Percentiles rank a stretch among this genome's conserved stretches.
These are phyloP conservation scores for Melanotus villosus DNA, from an alignment of 2,888 invertebrate species.

Conservation along the genomic window DNA sequence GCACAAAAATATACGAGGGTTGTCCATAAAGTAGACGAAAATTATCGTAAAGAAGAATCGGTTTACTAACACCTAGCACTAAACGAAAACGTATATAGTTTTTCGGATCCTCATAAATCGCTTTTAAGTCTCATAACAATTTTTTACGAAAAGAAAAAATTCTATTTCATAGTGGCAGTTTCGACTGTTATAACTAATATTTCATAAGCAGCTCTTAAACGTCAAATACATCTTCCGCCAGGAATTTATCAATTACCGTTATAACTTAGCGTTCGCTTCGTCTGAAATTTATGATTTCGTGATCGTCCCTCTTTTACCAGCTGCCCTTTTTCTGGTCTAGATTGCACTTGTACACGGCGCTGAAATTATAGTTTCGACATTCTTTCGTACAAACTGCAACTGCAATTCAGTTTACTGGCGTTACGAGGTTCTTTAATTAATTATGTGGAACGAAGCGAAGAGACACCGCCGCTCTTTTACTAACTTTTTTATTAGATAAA, in stretches of 20 bases:
- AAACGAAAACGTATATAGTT: neutral
- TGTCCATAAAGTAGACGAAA: neutral
- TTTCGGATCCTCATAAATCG: neutral
- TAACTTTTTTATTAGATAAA: slow-evolving; percentile 3
- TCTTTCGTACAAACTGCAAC: neutral
- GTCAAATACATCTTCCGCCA: slow-evolving; percentile 24
- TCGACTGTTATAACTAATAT: slow-evolving; percentile 20
- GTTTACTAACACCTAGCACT: neutral
- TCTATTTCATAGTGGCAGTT: slow-evolving; percentile 18
- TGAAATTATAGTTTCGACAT: neutral
- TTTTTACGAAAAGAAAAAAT: neutral
- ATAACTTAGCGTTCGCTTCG: slow-evolving; percentile 27
- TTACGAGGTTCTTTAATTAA: neutral
- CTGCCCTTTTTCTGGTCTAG: slow-evolving; percentile 1
- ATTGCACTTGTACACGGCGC: neutral
- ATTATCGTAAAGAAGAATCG: too few relatives aligned
- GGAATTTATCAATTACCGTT: slow-evolving; percentile 31
- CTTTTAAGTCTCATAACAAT: neutral
- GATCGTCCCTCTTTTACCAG: slow-evolving; percentile 18
- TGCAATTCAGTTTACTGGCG: too few relatives aligned
- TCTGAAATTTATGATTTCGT: slow-evolving; percentile 35
- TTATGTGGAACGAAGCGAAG: neutral
- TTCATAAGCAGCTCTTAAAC: slow-evolving; percentile 24
- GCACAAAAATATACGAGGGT: neutral
- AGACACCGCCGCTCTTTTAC: too few relatives aligned